Evolutionary conservation across 2,888 invertebrate genomes (phyloP), one percentile per base, ranked within the genome.

Genomic region (Melanophora roralis): DNA sequence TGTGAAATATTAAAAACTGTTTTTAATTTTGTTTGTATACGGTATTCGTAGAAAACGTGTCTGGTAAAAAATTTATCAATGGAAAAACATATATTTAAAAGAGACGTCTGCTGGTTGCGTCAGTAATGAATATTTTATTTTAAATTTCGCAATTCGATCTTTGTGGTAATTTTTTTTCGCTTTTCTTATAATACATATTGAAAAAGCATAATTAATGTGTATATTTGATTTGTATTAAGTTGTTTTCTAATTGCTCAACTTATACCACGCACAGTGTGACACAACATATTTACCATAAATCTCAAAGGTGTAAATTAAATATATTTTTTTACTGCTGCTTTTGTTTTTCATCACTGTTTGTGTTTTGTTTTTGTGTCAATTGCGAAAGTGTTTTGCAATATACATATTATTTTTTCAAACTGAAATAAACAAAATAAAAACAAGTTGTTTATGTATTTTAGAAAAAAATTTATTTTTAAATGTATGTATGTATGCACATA

Each of bases 101-200:
- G n/a, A 34, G 16, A 16, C 38, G 36, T 27, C 27, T 77, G 19
- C 59, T 62, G 62, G 38, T 74, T 64, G 59, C 62, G 62, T 23
- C 72, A 68, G 59, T 14, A 68, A 55, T 68, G 78, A 72, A 55
- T 69, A 65, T 75, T 79, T 79, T 71, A 71, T 79, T 59, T 79
- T 68, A 55, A 27, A 67, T 62, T 73, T 55, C 32, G 45, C 43
- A 72, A 67, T 62, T 53, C 36, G 19, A 47, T 72, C 60, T 45
- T 43, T 62, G 53, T 65, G 69, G 65, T 65, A 36, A 32, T 62
- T 64, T 73, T 72, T 64, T 47, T 55, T 62, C 11, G 19, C n/a
- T 8, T 65, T 72, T 59, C 40, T 27, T 53, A 51, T 34, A 45
- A 45, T n/a, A n/a, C n/a, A 53, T 62, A 53, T 34, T 62, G 21